These are phyloP conservation scores for Pan paniscus DNA, from an alignment of 2,113 vertebrate genomes.

Conservation along the genomic window DNA sequence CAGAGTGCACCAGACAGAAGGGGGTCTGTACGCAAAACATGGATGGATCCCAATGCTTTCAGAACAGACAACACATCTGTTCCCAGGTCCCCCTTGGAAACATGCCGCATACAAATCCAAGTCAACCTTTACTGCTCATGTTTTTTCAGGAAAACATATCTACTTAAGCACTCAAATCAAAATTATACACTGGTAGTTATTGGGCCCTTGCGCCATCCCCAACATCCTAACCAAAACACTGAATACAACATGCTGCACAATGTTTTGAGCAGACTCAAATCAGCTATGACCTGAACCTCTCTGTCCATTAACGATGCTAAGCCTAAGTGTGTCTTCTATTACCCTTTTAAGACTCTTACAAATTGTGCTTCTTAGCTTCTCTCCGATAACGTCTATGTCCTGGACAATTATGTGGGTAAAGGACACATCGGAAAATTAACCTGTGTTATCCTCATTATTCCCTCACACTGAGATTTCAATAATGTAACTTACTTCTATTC, in stretches of 20 bases:
- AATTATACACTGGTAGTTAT: slow-evolving; percentile 20
- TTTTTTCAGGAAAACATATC: slow-evolving; percentile 43
- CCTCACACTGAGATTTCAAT: background rate
- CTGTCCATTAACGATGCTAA: accelerated
- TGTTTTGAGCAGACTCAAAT: accelerated
- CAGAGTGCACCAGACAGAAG: slow-evolving; percentile 79
- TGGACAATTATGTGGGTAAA: background rate
- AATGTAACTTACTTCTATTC: background rate
- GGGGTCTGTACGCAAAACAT: slow-evolving; percentile 75
- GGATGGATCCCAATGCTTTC: slow-evolving; percentile 68
- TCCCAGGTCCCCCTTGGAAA: slow-evolving; percentile 72
- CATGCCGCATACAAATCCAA: background rate
- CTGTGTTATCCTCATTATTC: background rate
- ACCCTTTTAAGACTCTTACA: background rate
- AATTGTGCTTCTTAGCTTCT: background rate
- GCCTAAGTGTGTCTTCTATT: background rate
- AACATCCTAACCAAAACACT: background rate
- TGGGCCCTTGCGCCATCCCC: background rate
- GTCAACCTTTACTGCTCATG: slow-evolving; percentile 41
- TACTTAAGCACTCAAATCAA: slow-evolving; percentile 40
- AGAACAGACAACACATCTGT: slow-evolving; percentile 76
- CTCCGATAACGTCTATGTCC: background rate
- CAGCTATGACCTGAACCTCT: accelerated
- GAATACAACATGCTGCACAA: background rate
- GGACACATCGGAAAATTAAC: background rate